Percentiles rank a stretch among this genome's conserved stretches.
These are phyloP conservation scores for Bos javanicus DNA, from an alignment of 2,113 vertebrate species.

Conservation along the genomic window DNA sequence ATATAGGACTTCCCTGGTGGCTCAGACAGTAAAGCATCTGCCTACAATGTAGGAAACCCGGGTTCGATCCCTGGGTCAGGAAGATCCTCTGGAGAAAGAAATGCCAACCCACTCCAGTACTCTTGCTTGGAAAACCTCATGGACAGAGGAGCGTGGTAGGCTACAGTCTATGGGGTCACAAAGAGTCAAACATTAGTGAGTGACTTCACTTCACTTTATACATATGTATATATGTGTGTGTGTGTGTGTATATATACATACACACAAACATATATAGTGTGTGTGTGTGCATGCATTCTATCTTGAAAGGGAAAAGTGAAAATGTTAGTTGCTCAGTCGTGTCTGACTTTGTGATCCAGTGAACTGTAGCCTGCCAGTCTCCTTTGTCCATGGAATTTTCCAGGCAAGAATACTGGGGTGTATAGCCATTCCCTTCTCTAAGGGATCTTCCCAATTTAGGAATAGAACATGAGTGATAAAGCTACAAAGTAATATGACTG, in stretches of 20 bases:
- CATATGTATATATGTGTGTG: fast-evolving
- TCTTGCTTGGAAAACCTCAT: background rate
- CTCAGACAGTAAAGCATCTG: background rate
- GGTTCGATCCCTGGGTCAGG: background rate
- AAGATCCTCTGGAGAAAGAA: background rate
- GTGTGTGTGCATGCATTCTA: background rate
- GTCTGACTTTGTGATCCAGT: background rate
- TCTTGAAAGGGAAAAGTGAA: background rate
- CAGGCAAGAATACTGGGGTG: background rate
- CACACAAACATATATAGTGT: fast-evolving
- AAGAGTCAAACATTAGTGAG: background rate
- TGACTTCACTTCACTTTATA: background rate
- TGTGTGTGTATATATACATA: fast-evolving
- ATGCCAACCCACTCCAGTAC: background rate
- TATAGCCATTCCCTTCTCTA: background rate
- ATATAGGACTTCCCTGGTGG: background rate
- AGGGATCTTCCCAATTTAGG: background rate
- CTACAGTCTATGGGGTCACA: background rate
- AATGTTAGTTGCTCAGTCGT: background rate
- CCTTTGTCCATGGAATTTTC: background rate
- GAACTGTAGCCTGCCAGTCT: background rate
- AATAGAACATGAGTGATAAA: background rate
- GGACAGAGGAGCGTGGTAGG: background rate
- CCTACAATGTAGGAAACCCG: background rate
- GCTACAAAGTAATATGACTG: background rate